These are phyloP conservation scores for Cephus spinipes DNA, from an alignment of 2,888 invertebrate species.

Conservation along the genomic window DNA sequence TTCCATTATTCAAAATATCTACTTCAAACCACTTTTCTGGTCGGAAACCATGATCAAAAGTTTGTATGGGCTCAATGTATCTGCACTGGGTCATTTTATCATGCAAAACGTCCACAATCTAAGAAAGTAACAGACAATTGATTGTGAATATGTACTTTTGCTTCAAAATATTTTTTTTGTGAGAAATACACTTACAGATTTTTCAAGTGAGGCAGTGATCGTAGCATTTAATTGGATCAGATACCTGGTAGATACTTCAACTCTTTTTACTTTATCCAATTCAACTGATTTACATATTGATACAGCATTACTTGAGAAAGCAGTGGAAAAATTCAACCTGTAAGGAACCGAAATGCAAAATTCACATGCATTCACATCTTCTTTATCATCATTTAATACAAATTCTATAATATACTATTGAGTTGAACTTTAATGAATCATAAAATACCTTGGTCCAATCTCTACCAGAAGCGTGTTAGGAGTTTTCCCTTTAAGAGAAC, in stretches of 20 bases:
- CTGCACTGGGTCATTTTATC: constrained; percentile 95
- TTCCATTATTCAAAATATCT: constrained; percentile 83
- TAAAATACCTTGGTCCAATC: constrained; percentile 84
- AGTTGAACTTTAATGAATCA: not conserved
- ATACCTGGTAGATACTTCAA: constrained; percentile 88
- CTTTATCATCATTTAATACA: not conserved
- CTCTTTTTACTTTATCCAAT: constrained; percentile 77
- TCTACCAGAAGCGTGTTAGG: constrained; percentile 76
- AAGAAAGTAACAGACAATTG: constrained; percentile 48
- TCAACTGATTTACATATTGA: constrained; percentile 92
- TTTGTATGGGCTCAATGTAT: constrained; percentile 75
- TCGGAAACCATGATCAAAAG: constrained; percentile 69
- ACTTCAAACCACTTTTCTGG: constrained; percentile 85
- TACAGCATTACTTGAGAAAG: constrained; percentile 95
- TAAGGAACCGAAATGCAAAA: constrained; percentile 38
- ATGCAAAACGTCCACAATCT: constrained; percentile 76
- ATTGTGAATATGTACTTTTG: not conserved
- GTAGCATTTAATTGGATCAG: constrained; percentile 48
- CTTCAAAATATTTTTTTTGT: constrained; percentile 5
- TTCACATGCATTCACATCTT: not conserved
- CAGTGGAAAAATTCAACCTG: constrained; percentile 94
- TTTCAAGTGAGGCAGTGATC: constrained; percentile 27
- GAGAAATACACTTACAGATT: constrained; percentile 41
- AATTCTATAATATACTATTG: not conserved
- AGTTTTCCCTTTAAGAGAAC: constrained; percentile 66